Percentiles rank a stretch among this genome's conserved stretches.
Conservation (phyloP, 2,113 vertebrate species). For the Corydoras maculifer region DNA sequence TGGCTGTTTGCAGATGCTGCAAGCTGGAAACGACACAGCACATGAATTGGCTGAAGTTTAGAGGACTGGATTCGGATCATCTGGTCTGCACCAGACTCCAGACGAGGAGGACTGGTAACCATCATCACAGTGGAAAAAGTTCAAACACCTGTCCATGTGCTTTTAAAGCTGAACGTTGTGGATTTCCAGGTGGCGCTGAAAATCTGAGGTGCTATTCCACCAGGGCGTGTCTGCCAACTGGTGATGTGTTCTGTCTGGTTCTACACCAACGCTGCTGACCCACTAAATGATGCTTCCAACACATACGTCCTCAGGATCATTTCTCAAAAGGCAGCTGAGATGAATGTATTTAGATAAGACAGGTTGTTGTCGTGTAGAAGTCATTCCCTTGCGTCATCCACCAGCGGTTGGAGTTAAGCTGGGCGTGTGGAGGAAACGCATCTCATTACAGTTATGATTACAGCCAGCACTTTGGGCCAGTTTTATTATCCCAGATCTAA, state of each 20-base stretch:
- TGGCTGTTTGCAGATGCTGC: neutral
- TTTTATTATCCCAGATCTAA: constrained; percentile 15
- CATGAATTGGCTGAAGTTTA: constrained; percentile 1
- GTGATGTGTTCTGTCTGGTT: too few relatives aligned
- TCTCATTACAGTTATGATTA: constrained; percentile 16
- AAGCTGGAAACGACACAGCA: constrained; percentile 14
- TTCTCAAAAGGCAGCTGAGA: too few relatives aligned
- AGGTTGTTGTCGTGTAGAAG: neutral
- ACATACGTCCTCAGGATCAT: neutral
- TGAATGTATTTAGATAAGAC: neutral
- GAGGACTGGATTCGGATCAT: constrained; percentile 1
- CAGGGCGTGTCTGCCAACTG: too few relatives aligned
- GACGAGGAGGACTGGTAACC: neutral
- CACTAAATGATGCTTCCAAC: too few relatives aligned
- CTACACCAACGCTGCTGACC: too few relatives aligned
- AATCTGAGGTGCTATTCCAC: too few relatives aligned
- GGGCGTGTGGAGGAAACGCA: neutral
- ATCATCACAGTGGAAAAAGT: too few relatives aligned
- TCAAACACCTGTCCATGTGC: too few relatives aligned
- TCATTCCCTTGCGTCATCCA: neutral
- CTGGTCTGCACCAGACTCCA: neutral
- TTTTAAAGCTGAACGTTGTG: too few relatives aligned
- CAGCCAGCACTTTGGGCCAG: neutral
- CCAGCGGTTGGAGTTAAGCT: neutral
- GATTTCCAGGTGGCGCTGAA: too few relatives aligned